Evolutionary conservation across 2,113 vertebrate genomes (phyloP).

Genomic region (Notechis scutatus): DNA sequence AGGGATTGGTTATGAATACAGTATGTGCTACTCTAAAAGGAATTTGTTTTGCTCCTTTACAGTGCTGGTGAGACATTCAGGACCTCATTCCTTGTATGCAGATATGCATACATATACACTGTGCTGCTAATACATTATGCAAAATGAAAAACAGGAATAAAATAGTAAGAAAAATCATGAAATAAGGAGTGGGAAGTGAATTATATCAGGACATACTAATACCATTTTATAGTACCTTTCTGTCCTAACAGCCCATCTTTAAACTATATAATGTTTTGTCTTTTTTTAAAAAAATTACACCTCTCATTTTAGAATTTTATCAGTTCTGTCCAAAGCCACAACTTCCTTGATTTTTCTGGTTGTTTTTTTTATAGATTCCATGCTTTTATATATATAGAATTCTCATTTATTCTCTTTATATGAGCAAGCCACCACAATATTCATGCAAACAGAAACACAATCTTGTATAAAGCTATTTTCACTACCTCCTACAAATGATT

Average conservation of each 20-base stretch:
- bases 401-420: neutral
- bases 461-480: neutral
- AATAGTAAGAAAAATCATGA: neutral
- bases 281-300: neutral
- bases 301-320: neutral
- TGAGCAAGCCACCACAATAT: neutral
- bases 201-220: neutral
- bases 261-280: neutral
- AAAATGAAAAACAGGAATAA: neutral
- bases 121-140: neutral
- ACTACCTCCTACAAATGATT: neutral
- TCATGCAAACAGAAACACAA: neutral
- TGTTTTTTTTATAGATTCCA: neutral
- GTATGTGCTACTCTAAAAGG: neutral
- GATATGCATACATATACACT: neutral
- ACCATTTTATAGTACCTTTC: neutral
- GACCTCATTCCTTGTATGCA: neutral
- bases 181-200: neutral
- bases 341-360: neutral
- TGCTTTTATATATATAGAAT: neutral
- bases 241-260: neutral
- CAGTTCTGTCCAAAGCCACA: neutral
- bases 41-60: neutral
- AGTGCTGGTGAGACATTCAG: neutral
- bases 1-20: neutral